phyloP scores from a whole-genome alignment of 1,140 invertebrate genomes.

The Apocrypta bakeri region DNA sequence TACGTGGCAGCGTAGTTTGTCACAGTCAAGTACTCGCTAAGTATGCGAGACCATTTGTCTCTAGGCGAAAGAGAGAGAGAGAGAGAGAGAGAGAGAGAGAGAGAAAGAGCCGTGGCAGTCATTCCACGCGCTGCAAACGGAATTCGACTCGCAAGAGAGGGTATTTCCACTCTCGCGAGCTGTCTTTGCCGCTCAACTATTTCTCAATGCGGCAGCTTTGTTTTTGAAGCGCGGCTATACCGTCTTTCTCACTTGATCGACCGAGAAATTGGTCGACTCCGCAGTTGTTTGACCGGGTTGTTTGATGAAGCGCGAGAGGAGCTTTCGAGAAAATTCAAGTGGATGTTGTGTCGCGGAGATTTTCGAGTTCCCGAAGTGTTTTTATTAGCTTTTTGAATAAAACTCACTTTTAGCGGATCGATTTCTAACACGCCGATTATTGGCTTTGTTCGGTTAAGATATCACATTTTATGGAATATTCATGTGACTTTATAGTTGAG shows the following conservation, averaged over 20 bases:
- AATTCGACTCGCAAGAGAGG: conserved; percentile 57
- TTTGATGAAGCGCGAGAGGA: background rate
- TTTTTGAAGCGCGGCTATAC: background rate
- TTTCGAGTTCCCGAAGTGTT: background rate
- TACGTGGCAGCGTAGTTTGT: conserved; percentile 65
- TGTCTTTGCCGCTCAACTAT: conserved; percentile 35
- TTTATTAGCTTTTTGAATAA: too few species aligned
- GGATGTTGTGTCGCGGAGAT: background rate
- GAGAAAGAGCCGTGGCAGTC: conserved; percentile 48
- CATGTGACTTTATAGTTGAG: too few species aligned
- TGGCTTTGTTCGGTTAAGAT: too few species aligned
- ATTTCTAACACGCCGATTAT: too few species aligned
- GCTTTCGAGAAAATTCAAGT: background rate
- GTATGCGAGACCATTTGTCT: conserved; percentile 70
- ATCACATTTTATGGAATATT: too few species aligned
- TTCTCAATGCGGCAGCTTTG: background rate
- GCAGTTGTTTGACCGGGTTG: background rate
- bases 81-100: background rate
- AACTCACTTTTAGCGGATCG: too few species aligned
- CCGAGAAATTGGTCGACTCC: background rate
- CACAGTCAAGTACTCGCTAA: conserved; percentile 71
- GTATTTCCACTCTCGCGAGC: conserved; percentile 49
- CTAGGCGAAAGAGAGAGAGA: conserved; percentile 1
- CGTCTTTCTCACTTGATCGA: background rate
- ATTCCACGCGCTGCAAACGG: conserved; percentile 57